Percentiles rank a stretch among this genome's conserved stretches.
phyloP scores from a whole-genome alignment of 2,888 invertebrate species.

The Dolomedes plantarius region DNA sequence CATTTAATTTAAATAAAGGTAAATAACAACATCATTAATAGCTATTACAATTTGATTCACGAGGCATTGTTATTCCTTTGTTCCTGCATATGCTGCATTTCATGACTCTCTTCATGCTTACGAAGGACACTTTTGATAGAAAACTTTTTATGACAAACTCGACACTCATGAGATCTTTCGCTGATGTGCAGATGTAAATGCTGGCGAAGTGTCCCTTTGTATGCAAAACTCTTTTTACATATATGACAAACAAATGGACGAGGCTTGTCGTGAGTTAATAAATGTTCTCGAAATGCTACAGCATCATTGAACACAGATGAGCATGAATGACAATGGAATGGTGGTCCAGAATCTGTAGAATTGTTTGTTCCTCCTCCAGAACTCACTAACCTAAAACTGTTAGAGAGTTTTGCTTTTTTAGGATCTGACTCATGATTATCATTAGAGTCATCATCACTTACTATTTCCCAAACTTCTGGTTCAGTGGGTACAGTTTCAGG shows the following conservation, averaged over 20 bases:
- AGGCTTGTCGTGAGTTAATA: slow-evolving; percentile 40
- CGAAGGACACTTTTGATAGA: slow-evolving; percentile 49
- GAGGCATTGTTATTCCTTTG: neutral
- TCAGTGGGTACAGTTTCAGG: slow-evolving; percentile 3
- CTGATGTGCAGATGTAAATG: slow-evolving; percentile 56
- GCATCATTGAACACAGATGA: slow-evolving; percentile 26
- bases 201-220: slow-evolving; percentile 45
- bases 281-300: slow-evolving; percentile 30
- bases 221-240: slow-evolving; percentile 51
- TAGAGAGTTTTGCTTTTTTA: slow-evolving; percentile 18
- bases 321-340: slow-evolving; percentile 35
- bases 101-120: slow-evolving; percentile 50
- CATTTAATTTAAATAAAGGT: too few species aligned
- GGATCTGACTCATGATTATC: slow-evolving; percentile 27
- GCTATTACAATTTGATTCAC: too few species aligned
- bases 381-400: slow-evolving; percentile 18
- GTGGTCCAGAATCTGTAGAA: neutral
- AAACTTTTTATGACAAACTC: slow-evolving; percentile 55
- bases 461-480: slow-evolving; percentile 40
- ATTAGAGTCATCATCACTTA: slow-evolving; percentile 52
- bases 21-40: too few species aligned
- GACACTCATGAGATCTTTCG: slow-evolving; percentile 49
- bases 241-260: slow-evolving; percentile 52
- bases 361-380: neutral
- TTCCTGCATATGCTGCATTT: neutral